These are phyloP conservation scores for Melipona bicolor DNA, from an alignment of 2,888 invertebrate species.

Conservation along the genomic window DNA sequence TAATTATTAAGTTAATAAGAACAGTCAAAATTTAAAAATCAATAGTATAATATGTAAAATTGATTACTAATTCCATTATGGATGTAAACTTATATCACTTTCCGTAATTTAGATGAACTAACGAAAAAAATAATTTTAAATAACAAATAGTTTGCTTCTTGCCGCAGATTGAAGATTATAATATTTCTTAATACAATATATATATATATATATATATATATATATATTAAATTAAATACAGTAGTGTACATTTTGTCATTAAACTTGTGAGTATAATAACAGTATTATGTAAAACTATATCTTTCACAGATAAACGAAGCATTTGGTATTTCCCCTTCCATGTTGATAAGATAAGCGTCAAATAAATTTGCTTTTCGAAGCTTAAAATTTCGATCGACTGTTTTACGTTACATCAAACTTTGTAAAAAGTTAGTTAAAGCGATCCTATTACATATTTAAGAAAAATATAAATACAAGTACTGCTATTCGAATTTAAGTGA, in stretches of 20 bases:
- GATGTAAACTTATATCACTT: not conserved
- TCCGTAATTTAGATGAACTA: not conserved
- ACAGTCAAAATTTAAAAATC: not conserved
- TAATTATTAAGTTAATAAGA: too few relatives aligned
- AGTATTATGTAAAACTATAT: slow-evolving; percentile 56
- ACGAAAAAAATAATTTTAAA: not conserved
- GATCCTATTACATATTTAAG: not conserved
- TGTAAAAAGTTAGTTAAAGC: not conserved
- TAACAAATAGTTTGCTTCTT: not conserved
- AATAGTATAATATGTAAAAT: not conserved
- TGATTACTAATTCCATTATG: not conserved
- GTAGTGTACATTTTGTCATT: not conserved
- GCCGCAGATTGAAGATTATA: not conserved
- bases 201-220: too few relatives aligned
- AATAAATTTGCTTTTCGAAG: slow-evolving; percentile 4
- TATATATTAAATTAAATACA: too few relatives aligned
- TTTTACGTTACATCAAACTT: not conserved
- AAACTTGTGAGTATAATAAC: slow-evolving; percentile 12
- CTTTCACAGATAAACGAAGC: slow-evolving; percentile 25
- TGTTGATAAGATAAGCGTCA: slow-evolving; percentile 17
- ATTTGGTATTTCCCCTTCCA: slow-evolving; percentile 31
- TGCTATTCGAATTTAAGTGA: not conserved
- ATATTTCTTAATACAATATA: not conserved
- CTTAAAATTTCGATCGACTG: not conserved
- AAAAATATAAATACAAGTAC: not conserved